These are phyloP conservation scores for Nezara viridula DNA, from an alignment of 2,888 invertebrate genomes.

Conservation along the genomic window DNA sequence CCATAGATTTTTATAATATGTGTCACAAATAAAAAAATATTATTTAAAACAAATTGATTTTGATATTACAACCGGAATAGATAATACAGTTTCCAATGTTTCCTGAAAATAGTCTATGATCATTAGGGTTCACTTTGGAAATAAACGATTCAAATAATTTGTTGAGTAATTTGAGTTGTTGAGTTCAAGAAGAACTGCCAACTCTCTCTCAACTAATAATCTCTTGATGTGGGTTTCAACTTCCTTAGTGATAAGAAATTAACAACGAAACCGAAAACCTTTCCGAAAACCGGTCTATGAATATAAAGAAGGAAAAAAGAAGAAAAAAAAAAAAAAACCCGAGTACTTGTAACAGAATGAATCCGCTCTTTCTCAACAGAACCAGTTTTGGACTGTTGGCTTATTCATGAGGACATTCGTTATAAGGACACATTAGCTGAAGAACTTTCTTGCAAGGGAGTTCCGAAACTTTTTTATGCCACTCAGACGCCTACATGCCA, in stretches of 20 bases:
- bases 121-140: too few relatives aligned
- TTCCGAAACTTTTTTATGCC: slow-evolving; percentile 24
- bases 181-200: too few relatives aligned
- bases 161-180: too few relatives aligned
- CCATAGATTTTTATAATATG: too few relatives aligned
- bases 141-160: too few relatives aligned
- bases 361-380: slow-evolving; percentile 20
- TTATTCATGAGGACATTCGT: slow-evolving; percentile 38
- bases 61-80: too few relatives aligned
- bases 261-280: neutral
- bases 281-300: slow-evolving; percentile 13
- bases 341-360: neutral
- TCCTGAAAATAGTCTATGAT: too few relatives aligned
- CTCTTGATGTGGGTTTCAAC: neutral
- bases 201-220: neutral
- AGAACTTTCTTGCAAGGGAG: slow-evolving; percentile 16
- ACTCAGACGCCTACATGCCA: neutral
- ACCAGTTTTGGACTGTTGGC: neutral
- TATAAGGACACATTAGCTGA: slow-evolving; percentile 19
- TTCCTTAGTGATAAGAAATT: neutral
- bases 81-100: too few relatives aligned
- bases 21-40: too few relatives aligned
- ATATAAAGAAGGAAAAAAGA: neutral
- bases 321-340: neutral
- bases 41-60: too few relatives aligned